Evolutionary conservation across 2,888 invertebrate genomes (phyloP).

Genomic region (Dimorphilus gyrociliatus): DNA sequence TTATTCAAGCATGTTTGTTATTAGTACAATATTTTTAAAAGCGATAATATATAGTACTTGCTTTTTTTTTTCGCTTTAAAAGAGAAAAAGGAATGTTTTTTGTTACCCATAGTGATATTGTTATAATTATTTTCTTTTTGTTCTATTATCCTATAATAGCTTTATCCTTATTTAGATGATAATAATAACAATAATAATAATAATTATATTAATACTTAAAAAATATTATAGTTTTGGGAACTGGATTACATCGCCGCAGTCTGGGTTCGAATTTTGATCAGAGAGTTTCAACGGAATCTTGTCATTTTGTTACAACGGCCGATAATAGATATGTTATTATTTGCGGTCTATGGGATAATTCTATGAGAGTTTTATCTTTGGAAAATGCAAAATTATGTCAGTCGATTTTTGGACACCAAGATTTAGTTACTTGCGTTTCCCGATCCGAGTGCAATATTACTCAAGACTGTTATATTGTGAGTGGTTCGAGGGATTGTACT

Average conservation of each 20-base stretch:
- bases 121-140: too few species aligned
- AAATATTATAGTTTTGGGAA: slow-evolving; percentile 11
- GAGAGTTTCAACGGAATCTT: slow-evolving; percentile 73
- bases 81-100: too few species aligned
- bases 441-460: slow-evolving; percentile 95
- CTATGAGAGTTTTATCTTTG: slow-evolving; percentile 68
- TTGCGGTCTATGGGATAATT: slow-evolving; percentile 98
- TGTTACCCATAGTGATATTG: too few species aligned
- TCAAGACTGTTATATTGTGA: slow-evolving; percentile 90
- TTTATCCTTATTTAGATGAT: not conserved
- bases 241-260: slow-evolving; percentile 49
- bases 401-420: slow-evolving; percentile 96
- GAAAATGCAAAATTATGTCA: slow-evolving; percentile 81
- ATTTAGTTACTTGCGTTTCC: slow-evolving; percentile 91
- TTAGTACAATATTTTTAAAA: too few species aligned
- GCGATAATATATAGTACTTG: too few species aligned
- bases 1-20: too few species aligned
- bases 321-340: slow-evolving; percentile 90
- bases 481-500: slow-evolving; percentile 93
- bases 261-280: slow-evolving; percentile 97
- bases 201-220: not conserved
- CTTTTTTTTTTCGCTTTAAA: too few species aligned
- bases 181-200: not conserved
- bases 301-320: slow-evolving; percentile 93
- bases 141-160: not conserved